Percentiles rank a stretch among this genome's conserved stretches.
These are phyloP conservation scores for Gymnoscelis rufifasciata DNA, from an alignment of 2,888 invertebrate genomes.

Conservation along the genomic window DNA sequence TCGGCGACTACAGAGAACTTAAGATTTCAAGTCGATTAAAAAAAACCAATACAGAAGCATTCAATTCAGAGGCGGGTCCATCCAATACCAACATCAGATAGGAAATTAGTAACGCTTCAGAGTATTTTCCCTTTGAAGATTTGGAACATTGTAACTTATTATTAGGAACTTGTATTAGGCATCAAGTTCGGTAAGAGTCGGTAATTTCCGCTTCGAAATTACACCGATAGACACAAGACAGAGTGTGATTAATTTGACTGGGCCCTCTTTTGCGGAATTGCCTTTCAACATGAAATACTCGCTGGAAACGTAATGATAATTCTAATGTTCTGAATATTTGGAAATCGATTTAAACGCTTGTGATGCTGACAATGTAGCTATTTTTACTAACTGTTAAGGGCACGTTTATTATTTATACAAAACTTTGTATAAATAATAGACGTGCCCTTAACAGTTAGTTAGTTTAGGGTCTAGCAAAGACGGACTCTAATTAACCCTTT, in stretches of 20 bases:
- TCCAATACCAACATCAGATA: no score
- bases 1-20: no score
- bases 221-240: slow-evolving; percentile 29
- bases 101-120: background rate
- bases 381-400: no score
- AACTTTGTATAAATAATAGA: no score
- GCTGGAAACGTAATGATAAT: slow-evolving; percentile 12
- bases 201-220: slow-evolving; percentile 15
- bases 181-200: slow-evolving; percentile 1
- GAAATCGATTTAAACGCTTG: background rate
- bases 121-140: background rate
- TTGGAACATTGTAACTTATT: slow-evolving; percentile 5
- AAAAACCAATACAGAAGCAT: background rate
- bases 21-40: no score
- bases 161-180: slow-evolving; percentile 1
- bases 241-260: slow-evolving; percentile 32
- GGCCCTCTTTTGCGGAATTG: slow-evolving; percentile 27
- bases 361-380: background rate
- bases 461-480: no score
- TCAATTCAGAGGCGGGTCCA: background rate
- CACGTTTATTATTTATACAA: no score
- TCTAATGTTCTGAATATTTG: background rate
- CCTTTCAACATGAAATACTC: slow-evolving; percentile 24
- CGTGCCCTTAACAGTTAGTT: no score
- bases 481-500: no score